Evolutionary conservation across 2,797 vertebrate genomes (phyloP).

Genomic region (Micropoecilia bifurca): DNA sequence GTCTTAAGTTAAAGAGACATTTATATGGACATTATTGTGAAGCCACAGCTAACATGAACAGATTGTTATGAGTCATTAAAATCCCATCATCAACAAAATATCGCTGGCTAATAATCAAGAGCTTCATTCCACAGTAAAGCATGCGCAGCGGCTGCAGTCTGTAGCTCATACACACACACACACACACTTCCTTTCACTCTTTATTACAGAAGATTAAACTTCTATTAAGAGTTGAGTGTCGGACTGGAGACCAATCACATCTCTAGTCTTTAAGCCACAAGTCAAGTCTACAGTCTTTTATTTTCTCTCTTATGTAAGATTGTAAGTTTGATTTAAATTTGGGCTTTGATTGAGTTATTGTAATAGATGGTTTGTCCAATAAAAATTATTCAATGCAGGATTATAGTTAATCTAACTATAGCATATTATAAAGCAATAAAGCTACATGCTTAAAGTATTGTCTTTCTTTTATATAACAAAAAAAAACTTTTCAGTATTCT

Average conservation of each 20-base stretch:
- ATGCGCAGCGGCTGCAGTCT: not conserved
- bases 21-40: not conserved
- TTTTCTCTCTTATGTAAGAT: no score
- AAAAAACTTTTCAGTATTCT: not conserved
- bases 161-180: not conserved
- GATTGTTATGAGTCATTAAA: not conserved
- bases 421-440: not conserved
- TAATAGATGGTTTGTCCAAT: not conserved
- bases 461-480: not conserved
- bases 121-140: not conserved
- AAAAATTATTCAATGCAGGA: not conserved
- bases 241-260: not conserved
- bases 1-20: not conserved
- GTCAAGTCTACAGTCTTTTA: not conserved
- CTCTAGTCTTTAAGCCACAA: not conserved
- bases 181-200: not conserved
- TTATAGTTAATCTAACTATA: not conserved
- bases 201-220: not conserved
- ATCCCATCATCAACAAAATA: not conserved
- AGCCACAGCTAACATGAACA: not conserved
- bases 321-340: no score
- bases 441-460: not conserved
- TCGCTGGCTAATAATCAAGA: not conserved
- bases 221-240: not conserved
- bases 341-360: no score